A percentile compares a stretch with the other conserved stretches of the same genome.
Evolutionary conservation across 2,113 vertebrate species (phyloP).

Genomic region (Carollia perspicillata): DNA sequence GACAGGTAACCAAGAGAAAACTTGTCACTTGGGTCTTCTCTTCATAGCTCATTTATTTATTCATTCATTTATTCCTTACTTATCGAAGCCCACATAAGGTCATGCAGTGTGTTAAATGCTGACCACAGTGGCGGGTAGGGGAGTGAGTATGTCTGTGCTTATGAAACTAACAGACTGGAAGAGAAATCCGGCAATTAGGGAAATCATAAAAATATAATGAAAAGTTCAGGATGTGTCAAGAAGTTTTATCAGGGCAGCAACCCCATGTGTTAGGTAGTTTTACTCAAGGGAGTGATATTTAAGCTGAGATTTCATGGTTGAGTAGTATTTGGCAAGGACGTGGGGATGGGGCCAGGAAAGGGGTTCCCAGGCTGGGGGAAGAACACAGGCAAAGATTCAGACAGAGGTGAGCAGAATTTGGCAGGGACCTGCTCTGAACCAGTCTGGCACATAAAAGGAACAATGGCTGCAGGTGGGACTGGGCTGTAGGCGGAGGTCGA

Average conservation of each 20-base stretch:
- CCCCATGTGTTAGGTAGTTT: not conserved
- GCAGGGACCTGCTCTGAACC: not conserved
- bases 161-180: not conserved
- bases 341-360: not conserved
- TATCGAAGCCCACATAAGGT: not conserved
- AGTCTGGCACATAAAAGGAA: not conserved
- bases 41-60: not conserved
- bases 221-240: not conserved
- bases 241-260: not conserved
- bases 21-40: not conserved
- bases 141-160: not conserved
- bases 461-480: not conserved
- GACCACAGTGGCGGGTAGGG: not conserved
- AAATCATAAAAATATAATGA: not conserved
- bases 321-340: not conserved
- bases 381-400: not conserved
- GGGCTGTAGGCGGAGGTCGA: not conserved
- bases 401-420: not conserved
- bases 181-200: not conserved
- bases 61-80: not conserved
- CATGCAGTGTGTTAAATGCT: not conserved
- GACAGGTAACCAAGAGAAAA: constrained; percentile 23
- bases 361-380: not conserved
- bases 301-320: not conserved
- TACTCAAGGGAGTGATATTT: not conserved